A percentile compares a stretch with the other conserved stretches of the same genome.
phyloP scores from a whole-genome alignment of 2,888 invertebrate genomes.

The Pyrrhosoma nymphula region DNA sequence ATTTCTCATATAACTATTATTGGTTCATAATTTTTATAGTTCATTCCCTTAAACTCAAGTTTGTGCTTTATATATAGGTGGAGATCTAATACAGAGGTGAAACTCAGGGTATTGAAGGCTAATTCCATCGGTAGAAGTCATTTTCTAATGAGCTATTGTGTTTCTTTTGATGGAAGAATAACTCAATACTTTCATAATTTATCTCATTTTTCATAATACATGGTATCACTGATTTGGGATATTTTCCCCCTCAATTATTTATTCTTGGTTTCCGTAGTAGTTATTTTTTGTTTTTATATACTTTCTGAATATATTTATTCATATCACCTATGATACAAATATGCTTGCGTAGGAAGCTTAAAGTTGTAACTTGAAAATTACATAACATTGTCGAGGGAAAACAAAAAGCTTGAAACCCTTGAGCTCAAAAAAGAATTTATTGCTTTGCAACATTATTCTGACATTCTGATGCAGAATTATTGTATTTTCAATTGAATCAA shows the following conservation, averaged over 20 bases:
- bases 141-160: neutral
- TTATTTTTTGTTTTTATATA: neutral
- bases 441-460: neutral
- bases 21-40: neutral
- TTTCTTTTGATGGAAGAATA: constrained; percentile 36
- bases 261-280: neutral
- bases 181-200: neutral
- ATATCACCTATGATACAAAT: neutral
- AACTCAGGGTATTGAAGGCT: constrained; percentile 48
- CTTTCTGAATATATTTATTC: neutral
- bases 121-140: neutral
- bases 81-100: neutral
- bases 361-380: neutral
- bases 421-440: neutral
- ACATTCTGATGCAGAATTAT: neutral
- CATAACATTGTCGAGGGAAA: neutral
- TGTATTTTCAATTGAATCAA: neutral
- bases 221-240: neutral
- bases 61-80: neutral
- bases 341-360: neutral
- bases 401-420: neutral
- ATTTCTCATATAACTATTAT: neutral
- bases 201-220: neutral
- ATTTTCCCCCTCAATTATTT: neutral
- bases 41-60: neutral